A percentile compares a stretch with the other conserved stretches of the same genome.
Conservation (phyloP, 2,888 invertebrate species). For the Perizoma affinitatum region DNA sequence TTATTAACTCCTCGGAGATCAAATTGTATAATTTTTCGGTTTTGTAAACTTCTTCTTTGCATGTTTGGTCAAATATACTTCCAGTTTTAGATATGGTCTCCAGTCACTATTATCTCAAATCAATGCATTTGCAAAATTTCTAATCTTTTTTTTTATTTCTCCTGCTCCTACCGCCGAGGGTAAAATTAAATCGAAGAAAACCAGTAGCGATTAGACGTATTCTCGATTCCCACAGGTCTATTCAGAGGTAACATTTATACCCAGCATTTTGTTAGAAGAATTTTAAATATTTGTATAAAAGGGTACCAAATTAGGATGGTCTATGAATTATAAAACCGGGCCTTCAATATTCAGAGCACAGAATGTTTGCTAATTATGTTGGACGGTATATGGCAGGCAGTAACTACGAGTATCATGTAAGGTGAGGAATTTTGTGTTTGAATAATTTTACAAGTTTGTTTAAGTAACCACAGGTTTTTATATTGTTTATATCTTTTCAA, state of each 20-base stretch:
- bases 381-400: conserved; percentile 1
- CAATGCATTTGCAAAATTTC: no score
- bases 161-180: no score
- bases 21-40: no score
- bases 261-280: not conserved
- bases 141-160: no score
- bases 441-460: conserved; percentile 9
- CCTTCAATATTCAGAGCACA: conserved; percentile 17
- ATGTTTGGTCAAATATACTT: no score
- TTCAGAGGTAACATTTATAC: not conserved
- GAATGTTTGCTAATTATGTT: conserved; percentile 13
- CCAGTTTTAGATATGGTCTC: no score
- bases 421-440: conserved; percentile 10
- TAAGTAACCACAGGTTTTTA: not conserved
- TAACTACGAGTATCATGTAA: conserved; percentile 3
- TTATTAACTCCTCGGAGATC: no score
- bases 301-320: conserved; percentile 3
- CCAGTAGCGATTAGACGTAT: no score
- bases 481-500: not conserved
- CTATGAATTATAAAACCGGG: conserved; percentile 14
- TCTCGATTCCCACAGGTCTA: no score
- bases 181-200: no score
- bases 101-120: no score
- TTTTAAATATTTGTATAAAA: conserved; percentile 16
- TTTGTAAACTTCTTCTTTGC: no score